Evolutionary conservation across 2,113 vertebrate species (phyloP).

Genomic region (Anseranas semipalmata): DNA sequence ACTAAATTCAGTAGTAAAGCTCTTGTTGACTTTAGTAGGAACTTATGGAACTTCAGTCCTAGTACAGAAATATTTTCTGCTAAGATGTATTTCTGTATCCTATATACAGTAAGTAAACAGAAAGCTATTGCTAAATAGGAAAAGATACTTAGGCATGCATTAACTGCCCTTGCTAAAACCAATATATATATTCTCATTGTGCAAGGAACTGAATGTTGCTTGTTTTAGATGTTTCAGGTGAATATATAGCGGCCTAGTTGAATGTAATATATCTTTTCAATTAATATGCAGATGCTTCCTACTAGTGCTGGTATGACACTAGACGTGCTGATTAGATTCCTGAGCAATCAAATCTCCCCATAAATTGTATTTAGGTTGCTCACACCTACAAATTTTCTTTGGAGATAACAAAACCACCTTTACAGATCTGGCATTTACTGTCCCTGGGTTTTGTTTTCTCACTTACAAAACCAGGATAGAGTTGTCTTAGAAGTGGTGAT

Average conservation of each 20-base stretch:
- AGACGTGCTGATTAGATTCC: not conserved
- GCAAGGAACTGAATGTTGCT: not conserved
- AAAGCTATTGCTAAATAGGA: not conserved
- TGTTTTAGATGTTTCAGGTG: not conserved
- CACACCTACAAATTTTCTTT: not conserved
- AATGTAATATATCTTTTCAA: not conserved
- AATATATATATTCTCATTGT: not conserved
- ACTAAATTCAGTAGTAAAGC: not conserved
- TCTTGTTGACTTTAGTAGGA: not conserved
- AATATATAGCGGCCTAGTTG: not conserved
- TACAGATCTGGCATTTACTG: not conserved
- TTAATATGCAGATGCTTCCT: not conserved
- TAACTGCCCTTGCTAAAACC: not conserved
- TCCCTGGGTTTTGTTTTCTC: not conserved
- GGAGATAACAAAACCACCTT: not conserved
- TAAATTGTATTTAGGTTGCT: not conserved
- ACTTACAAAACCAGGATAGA: not conserved
- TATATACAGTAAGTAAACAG: not conserved
- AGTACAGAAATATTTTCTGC: not conserved
- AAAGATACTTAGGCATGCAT: not conserved
- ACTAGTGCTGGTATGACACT: not conserved
- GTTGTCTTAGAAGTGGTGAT: not conserved
- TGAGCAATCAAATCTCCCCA: not conserved
- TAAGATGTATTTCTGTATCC: not conserved
- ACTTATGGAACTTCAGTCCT: not conserved